phyloP scores from a whole-genome alignment of 2,113 vertebrate species.

The Grammomys dolichurus region DNA sequence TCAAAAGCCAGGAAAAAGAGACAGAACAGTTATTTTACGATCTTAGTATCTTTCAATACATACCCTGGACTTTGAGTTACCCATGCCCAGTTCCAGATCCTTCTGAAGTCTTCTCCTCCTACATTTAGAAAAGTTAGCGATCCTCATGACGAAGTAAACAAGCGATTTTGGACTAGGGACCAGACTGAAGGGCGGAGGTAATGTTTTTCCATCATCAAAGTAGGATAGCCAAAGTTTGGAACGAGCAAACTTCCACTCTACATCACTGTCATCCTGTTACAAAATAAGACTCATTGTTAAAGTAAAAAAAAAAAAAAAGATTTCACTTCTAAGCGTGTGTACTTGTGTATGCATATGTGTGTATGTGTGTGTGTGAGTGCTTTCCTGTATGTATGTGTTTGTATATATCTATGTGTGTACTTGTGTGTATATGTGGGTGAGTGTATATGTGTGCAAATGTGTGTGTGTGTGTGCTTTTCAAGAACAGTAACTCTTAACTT shows the following conservation, averaged over 20 bases:
- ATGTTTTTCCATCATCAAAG: conserved; percentile 94
- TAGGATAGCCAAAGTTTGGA: conserved; percentile 95
- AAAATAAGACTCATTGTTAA: conserved; percentile 38
- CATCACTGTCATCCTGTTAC: conserved; percentile 93
- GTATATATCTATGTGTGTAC: background rate
- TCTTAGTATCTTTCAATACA: conserved; percentile 61
- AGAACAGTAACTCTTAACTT: background rate
- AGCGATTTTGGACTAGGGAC: conserved; percentile 94
- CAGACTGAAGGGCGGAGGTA: conserved; percentile 94
- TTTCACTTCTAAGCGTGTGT: background rate
- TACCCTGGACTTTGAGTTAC: conserved; percentile 93
- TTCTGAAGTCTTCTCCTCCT: conserved; percentile 89
- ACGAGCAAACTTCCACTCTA: conserved; percentile 95
- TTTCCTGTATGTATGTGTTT: too few relatives aligned
- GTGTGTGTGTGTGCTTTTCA: background rate
- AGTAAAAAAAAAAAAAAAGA: too few relatives aligned
- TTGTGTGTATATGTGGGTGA: background rate
- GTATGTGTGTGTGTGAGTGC: background rate
- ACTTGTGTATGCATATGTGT: background rate
- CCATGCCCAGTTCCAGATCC: conserved; percentile 92
- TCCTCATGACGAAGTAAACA: conserved; percentile 90
- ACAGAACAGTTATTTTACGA: background rate
- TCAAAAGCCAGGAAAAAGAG: conserved; percentile 13
- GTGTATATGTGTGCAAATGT: background rate
- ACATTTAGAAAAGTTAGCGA: conserved; percentile 90